A percentile compares a stretch with the other conserved stretches of the same genome.
phyloP scores from a whole-genome alignment of 2,797 vertebrate genomes.

The Nyctibius grandis region DNA sequence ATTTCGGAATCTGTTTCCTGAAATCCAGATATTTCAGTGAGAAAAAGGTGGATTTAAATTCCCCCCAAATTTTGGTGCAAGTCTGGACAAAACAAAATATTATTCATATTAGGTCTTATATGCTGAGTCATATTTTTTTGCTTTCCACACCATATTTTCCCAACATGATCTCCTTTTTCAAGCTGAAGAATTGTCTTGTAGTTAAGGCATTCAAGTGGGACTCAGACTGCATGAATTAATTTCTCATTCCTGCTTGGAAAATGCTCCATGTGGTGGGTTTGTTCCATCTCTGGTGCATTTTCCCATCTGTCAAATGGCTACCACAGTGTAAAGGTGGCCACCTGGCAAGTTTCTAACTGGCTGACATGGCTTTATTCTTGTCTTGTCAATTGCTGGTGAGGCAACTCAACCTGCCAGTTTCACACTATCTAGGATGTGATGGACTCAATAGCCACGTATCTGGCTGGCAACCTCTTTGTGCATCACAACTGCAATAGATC shows the following conservation, averaged over 20 bases:
- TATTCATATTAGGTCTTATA: background rate
- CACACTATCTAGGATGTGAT: background rate
- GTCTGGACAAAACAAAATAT: background rate
- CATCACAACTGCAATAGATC: background rate
- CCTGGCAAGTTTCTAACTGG: background rate
- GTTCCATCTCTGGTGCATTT: background rate
- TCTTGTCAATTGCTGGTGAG: background rate
- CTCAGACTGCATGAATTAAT: background rate
- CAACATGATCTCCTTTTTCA: background rate
- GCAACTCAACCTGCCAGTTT: background rate
- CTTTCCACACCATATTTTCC: background rate
- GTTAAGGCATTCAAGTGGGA: background rate
- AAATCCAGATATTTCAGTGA: background rate
- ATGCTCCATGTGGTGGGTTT: background rate
- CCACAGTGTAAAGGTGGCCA: background rate
- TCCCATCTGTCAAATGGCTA: background rate
- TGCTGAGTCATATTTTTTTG: background rate
- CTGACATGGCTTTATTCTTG: background rate
- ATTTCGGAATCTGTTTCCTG: background rate
- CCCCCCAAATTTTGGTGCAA: background rate
- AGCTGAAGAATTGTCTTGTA: background rate
- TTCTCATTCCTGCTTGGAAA: background rate
- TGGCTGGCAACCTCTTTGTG: background rate
- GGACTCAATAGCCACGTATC: background rate
- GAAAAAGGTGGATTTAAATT: background rate